phyloP scores from a whole-genome alignment of 92 coral and sea anemone species.

The Palythoa heliodiscus region DNA sequence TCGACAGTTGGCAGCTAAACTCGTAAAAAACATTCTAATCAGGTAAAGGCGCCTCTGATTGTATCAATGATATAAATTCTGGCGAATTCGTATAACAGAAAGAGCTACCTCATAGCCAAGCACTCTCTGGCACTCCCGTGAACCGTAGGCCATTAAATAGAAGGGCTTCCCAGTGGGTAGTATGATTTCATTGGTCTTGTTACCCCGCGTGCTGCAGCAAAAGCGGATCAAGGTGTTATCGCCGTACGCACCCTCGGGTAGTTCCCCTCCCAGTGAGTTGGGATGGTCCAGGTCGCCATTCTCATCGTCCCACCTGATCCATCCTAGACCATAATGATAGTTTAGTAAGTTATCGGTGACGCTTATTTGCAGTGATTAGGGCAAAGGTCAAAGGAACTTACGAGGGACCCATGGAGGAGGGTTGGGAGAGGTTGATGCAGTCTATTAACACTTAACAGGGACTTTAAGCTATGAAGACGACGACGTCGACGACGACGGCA shows the following conservation, averaged over 20 bases:
- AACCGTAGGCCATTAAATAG: slow-evolving; percentile 71
- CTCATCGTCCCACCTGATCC: slow-evolving; percentile 90
- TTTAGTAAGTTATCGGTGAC: too few relatives aligned
- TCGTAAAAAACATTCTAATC: too few relatives aligned
- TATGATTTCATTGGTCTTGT: slow-evolving; percentile 53
- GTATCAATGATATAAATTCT: too few relatives aligned
- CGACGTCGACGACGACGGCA: too few relatives aligned
- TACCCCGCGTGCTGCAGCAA: slow-evolving; percentile 82
- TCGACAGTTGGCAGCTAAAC: too few relatives aligned
- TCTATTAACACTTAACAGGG: too few relatives aligned
- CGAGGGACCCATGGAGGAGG: too few relatives aligned
- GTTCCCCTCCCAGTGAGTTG: slow-evolving; percentile 61
- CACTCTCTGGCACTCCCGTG: slow-evolving; percentile 74
- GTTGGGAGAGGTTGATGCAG: too few relatives aligned
- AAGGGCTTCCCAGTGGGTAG: slow-evolving; percentile 74
- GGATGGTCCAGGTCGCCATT: slow-evolving; percentile 72
- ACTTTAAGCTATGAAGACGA: too few relatives aligned
- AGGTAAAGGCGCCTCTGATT: too few relatives aligned
- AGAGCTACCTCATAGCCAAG: slow-evolving; percentile 59
- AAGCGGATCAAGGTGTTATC: slow-evolving; percentile 81
- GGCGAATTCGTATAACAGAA: neutral
- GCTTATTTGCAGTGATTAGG: too few relatives aligned
- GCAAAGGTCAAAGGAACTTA: too few relatives aligned
- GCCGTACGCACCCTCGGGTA: slow-evolving; percentile 80
- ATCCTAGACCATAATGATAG: slow-evolving; percentile 49